Evolutionary conservation across 2,797 vertebrate species (phyloP).

Genomic region (Poeciliopsis infans): DNA sequence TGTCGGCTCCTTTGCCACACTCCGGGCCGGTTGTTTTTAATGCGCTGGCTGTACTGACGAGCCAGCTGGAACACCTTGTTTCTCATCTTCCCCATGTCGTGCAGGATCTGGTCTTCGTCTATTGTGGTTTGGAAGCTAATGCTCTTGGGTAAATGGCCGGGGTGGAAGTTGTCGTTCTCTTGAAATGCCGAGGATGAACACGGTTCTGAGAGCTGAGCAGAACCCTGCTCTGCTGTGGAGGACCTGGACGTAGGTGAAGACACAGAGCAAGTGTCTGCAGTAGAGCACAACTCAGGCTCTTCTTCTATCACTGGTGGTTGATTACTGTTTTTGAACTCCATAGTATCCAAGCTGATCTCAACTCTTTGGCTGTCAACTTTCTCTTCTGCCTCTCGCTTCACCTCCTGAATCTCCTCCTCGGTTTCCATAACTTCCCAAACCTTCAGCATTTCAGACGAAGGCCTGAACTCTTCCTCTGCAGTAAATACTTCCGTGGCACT

Average conservation of each 20-base stretch:
- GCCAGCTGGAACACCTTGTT: slow-evolving; percentile 95
- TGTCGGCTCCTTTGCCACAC: slow-evolving; percentile 66
- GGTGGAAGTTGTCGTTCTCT: slow-evolving; percentile 47
- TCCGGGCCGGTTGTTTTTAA: slow-evolving; percentile 83
- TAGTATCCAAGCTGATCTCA: slow-evolving; percentile 38
- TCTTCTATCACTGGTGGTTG: slow-evolving; percentile 81
- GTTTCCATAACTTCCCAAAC: slow-evolving; percentile 82
- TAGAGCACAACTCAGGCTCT: slow-evolving; percentile 75
- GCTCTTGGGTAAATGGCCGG: slow-evolving; percentile 68
- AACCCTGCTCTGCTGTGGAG: slow-evolving; percentile 43
- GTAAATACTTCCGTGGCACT: slow-evolving; percentile 40
- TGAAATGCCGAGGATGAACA: slow-evolving; percentile 36
- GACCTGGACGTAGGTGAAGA: slow-evolving; percentile 62
- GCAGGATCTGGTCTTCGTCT: slow-evolving; percentile 80
- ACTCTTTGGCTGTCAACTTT: slow-evolving; percentile 10
- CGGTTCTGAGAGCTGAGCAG: slow-evolving; percentile 46
- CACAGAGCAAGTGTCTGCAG: slow-evolving; percentile 63
- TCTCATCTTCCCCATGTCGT: slow-evolving; percentile 85
- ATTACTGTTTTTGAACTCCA: slow-evolving; percentile 44
- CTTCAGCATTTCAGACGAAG: slow-evolving; percentile 82
- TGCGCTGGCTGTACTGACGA: slow-evolving; percentile 95
- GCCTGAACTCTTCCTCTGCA: slow-evolving; percentile 80
- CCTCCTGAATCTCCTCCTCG: slow-evolving; percentile 46
- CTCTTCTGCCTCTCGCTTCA: slow-evolving; percentile 21
- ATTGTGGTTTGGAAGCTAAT: slow-evolving; percentile 67